Evolutionary conservation across 2,113 vertebrate genomes (phyloP), one percentile per base, ranked within the genome.

Genomic region (Phylloscopus trochiloides): DNA sequence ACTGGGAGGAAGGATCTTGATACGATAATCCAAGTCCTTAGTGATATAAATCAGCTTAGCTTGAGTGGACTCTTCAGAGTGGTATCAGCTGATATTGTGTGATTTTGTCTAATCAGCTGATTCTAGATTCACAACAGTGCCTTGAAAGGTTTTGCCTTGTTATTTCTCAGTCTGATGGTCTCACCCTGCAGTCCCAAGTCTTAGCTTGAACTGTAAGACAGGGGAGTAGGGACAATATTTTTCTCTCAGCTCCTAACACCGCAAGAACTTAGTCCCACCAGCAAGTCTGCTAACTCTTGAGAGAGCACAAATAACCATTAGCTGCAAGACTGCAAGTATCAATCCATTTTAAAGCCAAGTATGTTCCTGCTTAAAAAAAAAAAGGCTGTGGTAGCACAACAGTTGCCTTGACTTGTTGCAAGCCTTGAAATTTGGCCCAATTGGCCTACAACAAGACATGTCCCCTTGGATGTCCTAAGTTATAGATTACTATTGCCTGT

Each of bases 51-150:
- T 86, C 79, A 91, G 34, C 48, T 88, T 78, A 51, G 15, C 40
- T 88, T 18, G 68, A 93, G 68, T 67, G 52, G 59, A 59, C 61
- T 93, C 57, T 92, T 59, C 50, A 92, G 59, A 71, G 67, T 22
- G 45, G 9, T 28, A 40, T 73, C 75, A 93, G 82, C 73, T 90
- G 78, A 88, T 55, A 80, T 28, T 63, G 28, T 77, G 55, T 51
- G 68, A 82, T 97, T 91, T 92, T 85, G 45, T 85, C 29, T 63
- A 47, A 78, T 96, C 86, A 78, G 82, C 47, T 84, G 81, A 84
- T 96, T 94, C 76, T 50, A 25, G 55, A 77, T 59, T 79, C 61
- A 77, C 32, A 86, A 9, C 55, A 51, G 45, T 21, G 32, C n/a
- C 85, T 28, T 51, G 17, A 47, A 76, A 83, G 47, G 12, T 36